Evolutionary conservation across 1,140 invertebrate species (phyloP).

Genomic region (Pseudomyrmex gracilis): DNA sequence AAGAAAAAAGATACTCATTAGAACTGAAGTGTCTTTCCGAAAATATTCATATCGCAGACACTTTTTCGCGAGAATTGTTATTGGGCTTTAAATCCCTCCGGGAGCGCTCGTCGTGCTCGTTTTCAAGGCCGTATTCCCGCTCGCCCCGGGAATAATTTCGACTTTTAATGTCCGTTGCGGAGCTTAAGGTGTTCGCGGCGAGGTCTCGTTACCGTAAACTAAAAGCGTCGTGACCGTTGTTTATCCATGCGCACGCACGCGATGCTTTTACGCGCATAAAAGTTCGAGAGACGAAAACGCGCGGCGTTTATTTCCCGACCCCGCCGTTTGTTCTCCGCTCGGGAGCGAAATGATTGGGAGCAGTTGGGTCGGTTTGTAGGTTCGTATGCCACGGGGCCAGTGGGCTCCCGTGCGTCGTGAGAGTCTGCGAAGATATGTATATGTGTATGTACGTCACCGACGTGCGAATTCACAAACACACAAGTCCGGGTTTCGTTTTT

Average conservation of each 20-base stretch:
- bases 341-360: slow-evolving; percentile 61
- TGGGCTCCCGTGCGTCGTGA: slow-evolving; percentile 61
- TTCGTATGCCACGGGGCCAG: slow-evolving; percentile 79
- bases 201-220: slow-evolving; percentile 47
- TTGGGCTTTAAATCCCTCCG: slow-evolving; percentile 25
- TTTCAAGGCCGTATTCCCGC: slow-evolving; percentile 23
- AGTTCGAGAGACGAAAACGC: slow-evolving; percentile 30
- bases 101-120: slow-evolving; percentile 3
- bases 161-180: slow-evolving; percentile 59
- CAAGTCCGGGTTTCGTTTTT: slow-evolving; percentile 17
- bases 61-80: slow-evolving; percentile 36
- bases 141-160: slow-evolving; percentile 38
- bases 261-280: slow-evolving; percentile 43
- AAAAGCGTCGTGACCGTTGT: slow-evolving; percentile 54
- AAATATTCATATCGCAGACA: neutral
- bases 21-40: neutral
- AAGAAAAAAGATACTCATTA: neutral
- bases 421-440: slow-evolving; percentile 20
- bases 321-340: slow-evolving; percentile 48
- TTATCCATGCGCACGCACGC: slow-evolving; percentile 55
- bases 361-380: slow-evolving; percentile 74
- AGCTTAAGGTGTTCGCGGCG: slow-evolving; percentile 2
- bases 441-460: slow-evolving; percentile 31
- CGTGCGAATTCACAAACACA: slow-evolving; percentile 14
- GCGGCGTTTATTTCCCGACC: neutral